phyloP scores from a whole-genome alignment of 2,113 vertebrate genomes.

The Propithecus coquereli region DNA sequence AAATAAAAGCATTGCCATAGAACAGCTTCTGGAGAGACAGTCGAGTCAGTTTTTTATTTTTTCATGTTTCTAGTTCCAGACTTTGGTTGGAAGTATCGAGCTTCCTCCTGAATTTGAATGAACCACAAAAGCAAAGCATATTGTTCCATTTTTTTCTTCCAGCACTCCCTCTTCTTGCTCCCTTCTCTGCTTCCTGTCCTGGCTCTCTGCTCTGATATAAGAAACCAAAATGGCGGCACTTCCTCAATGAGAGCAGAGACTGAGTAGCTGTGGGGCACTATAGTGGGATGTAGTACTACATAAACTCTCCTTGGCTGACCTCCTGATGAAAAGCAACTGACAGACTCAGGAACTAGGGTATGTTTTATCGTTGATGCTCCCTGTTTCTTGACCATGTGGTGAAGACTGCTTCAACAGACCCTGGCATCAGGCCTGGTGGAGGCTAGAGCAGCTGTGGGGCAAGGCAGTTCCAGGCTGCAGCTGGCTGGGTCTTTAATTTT shows the following conservation, averaged over 20 bases:
- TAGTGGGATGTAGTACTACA: not conserved
- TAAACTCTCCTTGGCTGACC: not conserved
- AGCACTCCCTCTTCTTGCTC: not conserved
- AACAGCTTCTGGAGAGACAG: conserved; percentile 19
- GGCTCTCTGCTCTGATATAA: conserved; percentile 27
- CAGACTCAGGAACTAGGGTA: not conserved
- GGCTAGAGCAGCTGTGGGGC: not conserved
- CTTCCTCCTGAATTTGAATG: conserved; percentile 48
- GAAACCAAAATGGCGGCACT: conserved; percentile 34
- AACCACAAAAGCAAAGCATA: conserved; percentile 11
- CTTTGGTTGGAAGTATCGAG: not conserved
- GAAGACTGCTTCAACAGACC: not conserved
- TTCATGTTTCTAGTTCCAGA: not conserved
- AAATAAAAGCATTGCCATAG: not conserved
- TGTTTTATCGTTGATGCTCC: not conserved
- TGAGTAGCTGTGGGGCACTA: not conserved
- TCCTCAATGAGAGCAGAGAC: not conserved
- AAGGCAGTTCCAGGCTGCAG: not conserved
- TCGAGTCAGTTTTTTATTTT: not conserved
- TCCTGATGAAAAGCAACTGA: not conserved
- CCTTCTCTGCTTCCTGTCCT: conserved; percentile 35
- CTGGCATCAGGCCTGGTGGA: not conserved
- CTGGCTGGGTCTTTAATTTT: conserved; percentile 39
- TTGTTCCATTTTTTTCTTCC: not conserved
- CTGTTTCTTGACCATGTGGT: not conserved